Percentiles rank a stretch among this genome's conserved stretches.
phyloP scores from a whole-genome alignment of 1,140 invertebrate species.

The Fopius arisanus region DNA sequence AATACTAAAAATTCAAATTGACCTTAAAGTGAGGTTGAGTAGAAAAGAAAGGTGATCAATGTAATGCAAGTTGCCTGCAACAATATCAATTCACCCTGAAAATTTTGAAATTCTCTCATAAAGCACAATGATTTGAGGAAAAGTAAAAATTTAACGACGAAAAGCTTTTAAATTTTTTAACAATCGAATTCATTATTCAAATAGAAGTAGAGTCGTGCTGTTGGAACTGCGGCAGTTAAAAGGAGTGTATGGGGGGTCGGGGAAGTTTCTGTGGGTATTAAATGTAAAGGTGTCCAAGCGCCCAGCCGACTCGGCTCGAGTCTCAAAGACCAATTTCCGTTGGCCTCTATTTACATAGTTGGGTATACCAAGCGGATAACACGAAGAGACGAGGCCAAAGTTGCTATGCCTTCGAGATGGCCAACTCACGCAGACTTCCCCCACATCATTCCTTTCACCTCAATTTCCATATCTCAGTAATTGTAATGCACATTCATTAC shows the following conservation, averaged over 20 bases:
- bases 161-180: neutral
- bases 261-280: slow-evolving; percentile 2
- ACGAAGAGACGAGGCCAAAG: slow-evolving; percentile 33
- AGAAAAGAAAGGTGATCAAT: too few species aligned
- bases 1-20: too few species aligned
- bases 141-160: neutral
- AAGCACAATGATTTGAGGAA: neutral
- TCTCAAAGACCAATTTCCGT: slow-evolving; percentile 62
- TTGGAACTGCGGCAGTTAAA: neutral
- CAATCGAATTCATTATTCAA: neutral
- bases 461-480: slow-evolving; percentile 61
- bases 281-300: slow-evolving; percentile 16
- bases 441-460: neutral
- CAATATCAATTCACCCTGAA: too few species aligned
- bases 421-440: slow-evolving; percentile 10
- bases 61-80: too few species aligned
- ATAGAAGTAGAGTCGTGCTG: neutral
- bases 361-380: slow-evolving; percentile 53
- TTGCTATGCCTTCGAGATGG: slow-evolving; percentile 21
- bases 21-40: too few species aligned
- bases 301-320: slow-evolving; percentile 38
- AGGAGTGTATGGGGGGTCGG: neutral
- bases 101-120: neutral
- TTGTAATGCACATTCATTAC: slow-evolving; percentile 60
- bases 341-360: slow-evolving; percentile 61